A percentile compares a stretch with the other conserved stretches of the same genome.
These are phyloP conservation scores for Drosophila subobscura DNA, from an alignment of 1,140 invertebrate genomes.

Conservation along the genomic window DNA sequence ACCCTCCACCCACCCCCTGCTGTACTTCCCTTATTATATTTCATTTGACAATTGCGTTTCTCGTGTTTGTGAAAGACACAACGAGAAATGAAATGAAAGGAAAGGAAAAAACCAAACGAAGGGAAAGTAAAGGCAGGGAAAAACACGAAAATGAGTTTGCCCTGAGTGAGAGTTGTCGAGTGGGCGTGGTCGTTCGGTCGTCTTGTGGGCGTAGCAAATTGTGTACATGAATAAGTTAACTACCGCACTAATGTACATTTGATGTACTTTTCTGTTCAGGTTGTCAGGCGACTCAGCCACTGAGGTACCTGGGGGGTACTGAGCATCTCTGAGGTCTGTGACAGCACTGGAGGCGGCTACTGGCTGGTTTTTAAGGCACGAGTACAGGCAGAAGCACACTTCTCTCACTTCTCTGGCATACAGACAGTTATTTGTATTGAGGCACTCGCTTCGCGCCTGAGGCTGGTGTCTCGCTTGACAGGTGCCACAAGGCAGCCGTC, in stretches of 20 bases:
- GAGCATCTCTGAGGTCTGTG: not conserved
- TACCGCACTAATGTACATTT: slow-evolving; percentile 76
- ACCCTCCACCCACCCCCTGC: not conserved
- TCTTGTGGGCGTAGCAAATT: slow-evolving; percentile 18
- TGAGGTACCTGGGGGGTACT: not conserved
- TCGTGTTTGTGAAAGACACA: too few species aligned
- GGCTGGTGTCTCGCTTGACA: slow-evolving; percentile 55
- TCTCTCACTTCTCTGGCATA: not conserved
- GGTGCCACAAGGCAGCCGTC: slow-evolving; percentile 48
- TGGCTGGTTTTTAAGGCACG: too few species aligned
- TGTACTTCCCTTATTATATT: slow-evolving; percentile 57
- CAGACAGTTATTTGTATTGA: slow-evolving; percentile 62
- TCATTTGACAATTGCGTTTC: slow-evolving; percentile 48
- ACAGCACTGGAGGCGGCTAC: too few species aligned
- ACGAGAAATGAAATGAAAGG: too few species aligned
- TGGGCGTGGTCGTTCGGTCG: slow-evolving; percentile 14
- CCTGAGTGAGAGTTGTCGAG: not conserved
- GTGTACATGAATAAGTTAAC: slow-evolving; percentile 73
- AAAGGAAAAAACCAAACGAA: too few species aligned
- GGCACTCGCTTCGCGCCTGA: slow-evolving; percentile 13
- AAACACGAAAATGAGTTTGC: slow-evolving; percentile 33
- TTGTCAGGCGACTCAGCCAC: slow-evolving; percentile 4
- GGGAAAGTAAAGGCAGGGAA: too few species aligned
- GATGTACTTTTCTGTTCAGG: slow-evolving; percentile 62
- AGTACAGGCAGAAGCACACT: too few species aligned